These are phyloP conservation scores for Puffinus mauretanicus DNA, from an alignment of 2,113 vertebrate genomes.

Conservation along the genomic window DNA sequence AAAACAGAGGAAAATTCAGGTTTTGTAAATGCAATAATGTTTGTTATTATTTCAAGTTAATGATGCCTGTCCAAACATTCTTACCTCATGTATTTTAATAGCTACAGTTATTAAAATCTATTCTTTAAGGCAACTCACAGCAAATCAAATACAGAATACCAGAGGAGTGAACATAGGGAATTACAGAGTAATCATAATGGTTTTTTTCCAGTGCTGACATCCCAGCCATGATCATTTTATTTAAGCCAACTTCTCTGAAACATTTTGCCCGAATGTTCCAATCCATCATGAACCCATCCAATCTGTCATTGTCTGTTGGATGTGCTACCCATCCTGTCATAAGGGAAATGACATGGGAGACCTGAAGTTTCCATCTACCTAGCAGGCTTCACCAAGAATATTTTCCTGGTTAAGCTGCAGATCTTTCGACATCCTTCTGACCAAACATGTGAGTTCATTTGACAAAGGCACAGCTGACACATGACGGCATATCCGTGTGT, in stretches of 20 bases:
- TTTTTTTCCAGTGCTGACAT: background rate
- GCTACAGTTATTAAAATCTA: background rate
- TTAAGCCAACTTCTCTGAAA: background rate
- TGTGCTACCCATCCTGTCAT: background rate
- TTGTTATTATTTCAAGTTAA: background rate
- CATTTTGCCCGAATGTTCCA: background rate
- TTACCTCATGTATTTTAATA: background rate
- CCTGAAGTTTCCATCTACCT: background rate
- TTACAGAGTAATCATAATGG: background rate
- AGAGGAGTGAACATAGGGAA: background rate
- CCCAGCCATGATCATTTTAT: background rate
- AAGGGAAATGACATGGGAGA: background rate
- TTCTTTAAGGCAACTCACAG: background rate
- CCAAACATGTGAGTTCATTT: background rate
- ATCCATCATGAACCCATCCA: background rate
- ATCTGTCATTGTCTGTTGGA: background rate
- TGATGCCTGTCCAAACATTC: background rate
- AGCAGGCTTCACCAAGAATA: background rate
- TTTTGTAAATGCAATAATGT: background rate
- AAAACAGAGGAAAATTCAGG: background rate
- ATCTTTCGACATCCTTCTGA: background rate
- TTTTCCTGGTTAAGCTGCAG: background rate
- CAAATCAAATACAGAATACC: background rate
- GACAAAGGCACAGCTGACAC: background rate
- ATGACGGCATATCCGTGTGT: rapidly evolving